Percentiles rank a stretch among this genome's conserved stretches.
Evolutionary conservation across 2,113 vertebrate genomes (phyloP).

Genomic region (Manacus vitellinus): DNA sequence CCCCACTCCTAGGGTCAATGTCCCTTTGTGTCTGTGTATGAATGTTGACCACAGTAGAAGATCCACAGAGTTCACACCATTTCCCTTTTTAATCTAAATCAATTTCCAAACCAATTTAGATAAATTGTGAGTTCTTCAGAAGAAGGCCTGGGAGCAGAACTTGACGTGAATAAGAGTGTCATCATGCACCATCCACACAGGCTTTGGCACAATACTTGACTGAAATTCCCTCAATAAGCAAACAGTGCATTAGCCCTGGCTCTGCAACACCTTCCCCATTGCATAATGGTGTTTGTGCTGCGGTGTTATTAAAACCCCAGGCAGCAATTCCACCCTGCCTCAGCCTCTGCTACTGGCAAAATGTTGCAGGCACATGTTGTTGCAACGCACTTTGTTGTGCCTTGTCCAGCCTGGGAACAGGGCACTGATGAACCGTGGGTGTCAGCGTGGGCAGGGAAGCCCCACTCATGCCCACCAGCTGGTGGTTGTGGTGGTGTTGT

Average conservation of each 20-base stretch:
- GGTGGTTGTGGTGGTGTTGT: neutral
- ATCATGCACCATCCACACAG: neutral
- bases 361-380: neutral
- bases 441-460: neutral
- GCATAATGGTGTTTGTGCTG: conserved; percentile 18
- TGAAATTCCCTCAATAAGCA: conserved; percentile 41
- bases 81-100: neutral
- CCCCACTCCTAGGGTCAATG: neutral
- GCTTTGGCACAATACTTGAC: neutral
- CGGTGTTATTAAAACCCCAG: conserved; percentile 23
- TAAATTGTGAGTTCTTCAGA: neutral
- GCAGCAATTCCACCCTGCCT: neutral
- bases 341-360: neutral
- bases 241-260: neutral
- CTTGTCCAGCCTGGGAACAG: neutral
- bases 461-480: fast-evolving
- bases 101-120: neutral
- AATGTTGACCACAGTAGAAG: neutral
- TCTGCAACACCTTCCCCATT: neutral
- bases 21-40: neutral
- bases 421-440: fast-evolving
- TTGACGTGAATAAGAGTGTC: neutral
- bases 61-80: neutral
- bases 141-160: neutral
- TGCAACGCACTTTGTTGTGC: neutral